A percentile compares a stretch with the other conserved stretches of the same genome.
Evolutionary conservation across 2,113 vertebrate species (phyloP).

Genomic region (Hypocryptadius cinnamomeus): DNA sequence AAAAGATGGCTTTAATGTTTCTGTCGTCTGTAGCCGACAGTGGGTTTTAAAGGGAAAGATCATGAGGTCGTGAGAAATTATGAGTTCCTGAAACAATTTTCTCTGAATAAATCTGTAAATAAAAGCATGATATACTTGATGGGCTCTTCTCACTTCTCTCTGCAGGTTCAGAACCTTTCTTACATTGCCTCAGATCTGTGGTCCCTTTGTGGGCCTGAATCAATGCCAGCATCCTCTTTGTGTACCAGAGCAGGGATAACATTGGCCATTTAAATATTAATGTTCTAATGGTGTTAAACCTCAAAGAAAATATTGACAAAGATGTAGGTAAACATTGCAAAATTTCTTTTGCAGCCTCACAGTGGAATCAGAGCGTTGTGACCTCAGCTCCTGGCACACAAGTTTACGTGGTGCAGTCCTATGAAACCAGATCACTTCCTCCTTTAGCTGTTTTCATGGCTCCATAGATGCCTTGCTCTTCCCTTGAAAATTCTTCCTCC

Average conservation of each 20-base stretch:
- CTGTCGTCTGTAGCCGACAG: not conserved
- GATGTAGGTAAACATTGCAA: not conserved
- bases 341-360: not conserved
- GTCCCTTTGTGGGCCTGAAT: not conserved
- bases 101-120: not conserved
- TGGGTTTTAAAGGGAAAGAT: not conserved
- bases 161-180: not conserved
- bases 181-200: not conserved
- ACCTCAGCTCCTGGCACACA: not conserved
- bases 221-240: not conserved
- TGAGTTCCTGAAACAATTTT: not conserved
- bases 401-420: not conserved
- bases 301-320: conserved; percentile 5
- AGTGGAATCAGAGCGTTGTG: not conserved
- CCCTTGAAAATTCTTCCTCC: not conserved
- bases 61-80: not conserved
- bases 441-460: not conserved
- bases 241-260: not conserved
- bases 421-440: not conserved
- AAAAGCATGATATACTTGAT: not conserved
- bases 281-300: not conserved
- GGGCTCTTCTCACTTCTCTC: not conserved
- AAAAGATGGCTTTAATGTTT: not conserved
- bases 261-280: not conserved
- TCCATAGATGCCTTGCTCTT: not conserved